Conservation (phyloP, 1,140 invertebrate genomes). For the Schlechtendalia chinensis region DNA sequence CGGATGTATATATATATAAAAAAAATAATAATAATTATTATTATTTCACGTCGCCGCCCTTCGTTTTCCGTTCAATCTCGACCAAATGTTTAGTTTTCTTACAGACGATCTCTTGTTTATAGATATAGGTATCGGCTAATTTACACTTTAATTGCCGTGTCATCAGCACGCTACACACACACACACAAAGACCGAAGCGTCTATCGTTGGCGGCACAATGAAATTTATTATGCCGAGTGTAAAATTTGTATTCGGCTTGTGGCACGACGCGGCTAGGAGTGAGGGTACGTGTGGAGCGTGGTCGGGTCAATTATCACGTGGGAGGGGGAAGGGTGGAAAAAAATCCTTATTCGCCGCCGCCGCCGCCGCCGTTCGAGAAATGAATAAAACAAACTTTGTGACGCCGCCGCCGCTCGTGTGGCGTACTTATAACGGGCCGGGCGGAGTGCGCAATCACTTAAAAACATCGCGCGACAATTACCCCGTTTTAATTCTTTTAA, state of each 20-base stretch:
- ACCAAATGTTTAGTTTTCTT: not conserved
- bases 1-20: too few species aligned
- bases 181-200: not conserved
- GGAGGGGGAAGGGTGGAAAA: too few species aligned
- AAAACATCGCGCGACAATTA: constrained; percentile 26
- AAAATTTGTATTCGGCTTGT: too few species aligned
- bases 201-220: not conserved
- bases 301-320: not conserved
- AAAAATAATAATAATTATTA: too few species aligned
- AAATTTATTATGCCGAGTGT: not conserved
- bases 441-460: not conserved
- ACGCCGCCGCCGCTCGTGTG: not conserved
- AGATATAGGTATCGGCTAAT: not conserved
- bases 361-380: constrained; percentile 14
- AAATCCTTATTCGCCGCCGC: not conserved
- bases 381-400: constrained; percentile 27
- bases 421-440: not conserved
- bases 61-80: not conserved
- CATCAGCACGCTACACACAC: constrained; percentile 9
- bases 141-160: constrained; percentile 48
- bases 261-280: too few species aligned
- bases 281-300: too few species aligned
- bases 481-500: constrained; percentile 33
- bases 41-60: not conserved
- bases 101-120: too few species aligned